A percentile compares a stretch with the other conserved stretches of the same genome.
Evolutionary conservation across 2,888 invertebrate genomes (phyloP).

Genomic region (Leucophenga maculata): DNA sequence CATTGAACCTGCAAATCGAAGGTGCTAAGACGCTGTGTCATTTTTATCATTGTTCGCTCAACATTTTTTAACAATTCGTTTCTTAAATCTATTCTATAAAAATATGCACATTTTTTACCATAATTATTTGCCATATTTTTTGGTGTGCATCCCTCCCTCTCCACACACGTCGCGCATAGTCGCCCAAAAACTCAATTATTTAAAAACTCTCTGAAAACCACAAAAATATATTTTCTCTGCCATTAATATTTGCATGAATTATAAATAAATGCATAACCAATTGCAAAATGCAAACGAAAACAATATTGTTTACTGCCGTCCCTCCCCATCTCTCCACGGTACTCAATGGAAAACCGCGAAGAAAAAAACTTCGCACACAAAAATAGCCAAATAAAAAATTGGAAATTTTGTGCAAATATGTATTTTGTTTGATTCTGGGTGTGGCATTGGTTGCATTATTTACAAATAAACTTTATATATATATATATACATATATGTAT

Average conservation of each 20-base stretch:
- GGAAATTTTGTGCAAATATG: conserved; percentile 1
- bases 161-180: background rate
- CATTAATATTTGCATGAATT: conserved; percentile 24
- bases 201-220: conserved; percentile 15
- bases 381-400: conserved; percentile 3
- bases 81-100: too few relatives aligned
- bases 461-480: background rate
- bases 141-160: background rate
- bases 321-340: background rate
- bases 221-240: conserved; percentile 22
- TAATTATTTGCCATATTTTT: too few relatives aligned
- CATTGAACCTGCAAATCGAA: too few relatives aligned
- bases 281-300: conserved; percentile 4
- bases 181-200: conserved; percentile 12
- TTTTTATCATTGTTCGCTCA: too few relatives aligned
- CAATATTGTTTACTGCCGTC: background rate
- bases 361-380: conserved; percentile 1
- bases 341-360: background rate
- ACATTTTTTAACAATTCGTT: too few relatives aligned
- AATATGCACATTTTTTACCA: too few relatives aligned
- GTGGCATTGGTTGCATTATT: conserved; percentile 6
- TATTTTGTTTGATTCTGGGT: conserved; percentile 8
- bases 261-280: conserved; percentile 16
- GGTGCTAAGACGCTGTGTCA: too few relatives aligned
- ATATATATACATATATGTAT: background rate